A percentile compares a stretch with the other conserved stretches of the same genome.
These are phyloP conservation scores for Datnioides undecimradiatus DNA, from an alignment of 2,113 vertebrate species.

Conservation along the genomic window DNA sequence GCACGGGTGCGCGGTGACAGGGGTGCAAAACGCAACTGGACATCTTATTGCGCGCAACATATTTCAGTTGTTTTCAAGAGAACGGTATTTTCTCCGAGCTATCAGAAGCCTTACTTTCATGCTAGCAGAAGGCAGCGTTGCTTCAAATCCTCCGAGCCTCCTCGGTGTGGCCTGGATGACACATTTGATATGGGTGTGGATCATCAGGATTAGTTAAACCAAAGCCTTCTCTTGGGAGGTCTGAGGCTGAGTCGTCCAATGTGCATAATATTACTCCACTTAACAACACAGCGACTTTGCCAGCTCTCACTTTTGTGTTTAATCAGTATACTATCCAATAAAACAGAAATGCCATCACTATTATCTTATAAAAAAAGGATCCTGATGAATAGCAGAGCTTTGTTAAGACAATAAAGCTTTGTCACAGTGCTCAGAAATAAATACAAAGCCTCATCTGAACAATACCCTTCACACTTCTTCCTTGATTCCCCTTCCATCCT, in stretches of 20 bases:
- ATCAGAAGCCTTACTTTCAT: conserved; percentile 35
- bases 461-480: conserved; percentile 80
- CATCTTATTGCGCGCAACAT: conserved; percentile 38
- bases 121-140: conserved; percentile 28
- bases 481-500: conserved; percentile 78
- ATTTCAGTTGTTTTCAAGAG: conserved; percentile 40
- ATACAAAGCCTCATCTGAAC: conserved; percentile 74
- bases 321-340: conserved; percentile 44
- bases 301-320: conserved; percentile 45
- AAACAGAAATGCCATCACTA: conserved; percentile 25
- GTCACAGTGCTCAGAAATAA: conserved; percentile 70
- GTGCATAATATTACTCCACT: conserved; percentile 57
- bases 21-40: conserved; percentile 46
- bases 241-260: conserved; percentile 47
- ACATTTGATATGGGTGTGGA: conserved; percentile 72
- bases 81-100: conserved; percentile 41
- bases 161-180: conserved; percentile 69
- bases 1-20: conserved; percentile 45
- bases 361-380: conserved; percentile 19
- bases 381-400: conserved; percentile 60
- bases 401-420: conserved; percentile 75
- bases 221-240: conserved; percentile 61
- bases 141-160: conserved; percentile 56
- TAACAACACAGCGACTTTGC: conserved; percentile 39
- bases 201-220: conserved; percentile 76